Evolutionary conservation across 2,888 invertebrate genomes (phyloP), one percentile per base, ranked within the genome.

Genomic region (Ectemnius cavifrons): DNA sequence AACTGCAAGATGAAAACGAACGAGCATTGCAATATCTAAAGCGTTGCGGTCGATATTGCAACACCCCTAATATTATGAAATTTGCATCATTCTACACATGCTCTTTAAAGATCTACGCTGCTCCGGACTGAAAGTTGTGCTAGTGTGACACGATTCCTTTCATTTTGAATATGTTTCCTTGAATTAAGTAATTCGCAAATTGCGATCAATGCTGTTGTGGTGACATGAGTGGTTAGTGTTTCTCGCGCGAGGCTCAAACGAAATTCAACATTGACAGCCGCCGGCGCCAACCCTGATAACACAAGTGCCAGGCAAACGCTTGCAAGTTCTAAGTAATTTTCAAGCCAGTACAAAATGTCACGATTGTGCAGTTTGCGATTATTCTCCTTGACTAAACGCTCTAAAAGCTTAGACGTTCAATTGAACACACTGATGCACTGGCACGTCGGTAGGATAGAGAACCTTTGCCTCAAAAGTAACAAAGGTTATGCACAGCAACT

Each of bases 401-500:
- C 23, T 4, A 81, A 73, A 62, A 58, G 59, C 62, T n/a, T 65
- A 4, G 70, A 81, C 8, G 61, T 28, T 5, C 23, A 78, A 27
- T 75, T 78, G 16, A 77, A 61, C 3, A 75, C 58, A 68, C 49
- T 57, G 8, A 73, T 71, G n/a, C 2, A 71, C 11, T 65, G 60
- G 28, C 76, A 70, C 46, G 47, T 28, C 37, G 20, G 37, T 13
- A 63, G 63, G 64, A 6, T 71, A 0, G 70, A 73, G 67, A 77
- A 57, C 68, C 37, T 68, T 14, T 49, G 65, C 4, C 63, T 57
- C 23, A 60, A 58, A 23, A 67, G 62, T 14, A 28, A 57, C 73
- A 79, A 74, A 88, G 88, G 87, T 89, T 89, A 88, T 87, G 67
- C 56, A 16, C 65, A 69, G 5, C n/a, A 63, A 62, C 73, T 28